A percentile compares a stretch with the other conserved stretches of the same genome.
These are phyloP conservation scores for Malthinus seriepunctatus DNA, from an alignment of 2,888 invertebrate genomes.

Conservation along the genomic window DNA sequence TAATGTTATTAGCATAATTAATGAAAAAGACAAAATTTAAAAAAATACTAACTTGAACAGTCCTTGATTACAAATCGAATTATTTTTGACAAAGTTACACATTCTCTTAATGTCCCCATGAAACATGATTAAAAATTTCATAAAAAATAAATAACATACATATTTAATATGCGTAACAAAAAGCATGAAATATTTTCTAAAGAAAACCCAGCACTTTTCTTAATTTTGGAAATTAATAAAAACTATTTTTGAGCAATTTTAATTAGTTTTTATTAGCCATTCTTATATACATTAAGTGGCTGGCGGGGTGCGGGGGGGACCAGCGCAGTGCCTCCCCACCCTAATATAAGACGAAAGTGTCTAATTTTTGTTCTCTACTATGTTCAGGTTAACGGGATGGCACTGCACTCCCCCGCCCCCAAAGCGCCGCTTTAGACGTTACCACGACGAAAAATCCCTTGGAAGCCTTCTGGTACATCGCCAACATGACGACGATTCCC, in stretches of 20 bases:
- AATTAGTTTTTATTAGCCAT: slow-evolving; percentile 9
- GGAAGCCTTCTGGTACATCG: slow-evolving; percentile 24
- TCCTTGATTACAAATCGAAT: neutral
- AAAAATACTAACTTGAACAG: neutral
- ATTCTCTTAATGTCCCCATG: too few species aligned
- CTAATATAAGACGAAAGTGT: slow-evolving; percentile 39
- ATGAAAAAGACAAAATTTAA: neutral
- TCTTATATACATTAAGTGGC: slow-evolving; percentile 8
- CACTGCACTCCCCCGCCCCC: slow-evolving; percentile 53
- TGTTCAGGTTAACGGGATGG: slow-evolving; percentile 64
- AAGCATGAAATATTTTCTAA: neutral
- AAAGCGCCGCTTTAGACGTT: slow-evolving; percentile 36
- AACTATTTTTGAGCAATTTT: neutral
- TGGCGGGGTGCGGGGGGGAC: slow-evolving; percentile 53
- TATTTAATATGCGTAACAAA: too few species aligned
- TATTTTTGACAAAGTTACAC: neutral
- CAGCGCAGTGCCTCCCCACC: slow-evolving; percentile 56
- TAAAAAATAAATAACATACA: too few species aligned
- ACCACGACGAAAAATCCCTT: slow-evolving; percentile 35
- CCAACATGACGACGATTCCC: slow-evolving; percentile 67
- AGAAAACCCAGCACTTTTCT: slow-evolving; percentile 4
- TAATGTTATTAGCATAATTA: neutral
- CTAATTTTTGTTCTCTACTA: slow-evolving; percentile 53
- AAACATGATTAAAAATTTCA: too few species aligned
- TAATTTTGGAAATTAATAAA: neutral